Percentiles rank a stretch among this genome's conserved stretches.
Evolutionary conservation across 2,888 invertebrate genomes (phyloP).

Genomic region (Alviniconcha strummeri): DNA sequence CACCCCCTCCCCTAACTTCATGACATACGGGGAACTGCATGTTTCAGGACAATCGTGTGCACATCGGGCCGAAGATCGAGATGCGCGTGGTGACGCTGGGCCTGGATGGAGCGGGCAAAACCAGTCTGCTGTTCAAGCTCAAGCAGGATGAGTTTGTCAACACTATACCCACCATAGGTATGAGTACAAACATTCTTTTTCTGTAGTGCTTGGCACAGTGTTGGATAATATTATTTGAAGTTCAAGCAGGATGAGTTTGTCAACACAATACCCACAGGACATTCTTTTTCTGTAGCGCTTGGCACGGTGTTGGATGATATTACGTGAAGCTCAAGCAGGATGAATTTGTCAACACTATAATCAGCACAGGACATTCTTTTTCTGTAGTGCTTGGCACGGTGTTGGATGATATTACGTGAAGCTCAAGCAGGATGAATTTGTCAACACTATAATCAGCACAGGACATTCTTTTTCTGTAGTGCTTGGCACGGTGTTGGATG

Average conservation of each 20-base stretch:
- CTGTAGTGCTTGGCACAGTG: too few relatives aligned
- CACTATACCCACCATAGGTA: slow-evolving; percentile 78
- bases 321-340: slow-evolving; percentile 77
- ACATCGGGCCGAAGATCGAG: slow-evolving; percentile 79
- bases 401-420: slow-evolving; percentile 63
- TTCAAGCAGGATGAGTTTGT: slow-evolving; percentile 78
- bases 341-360: slow-evolving; percentile 77
- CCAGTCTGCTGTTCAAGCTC: slow-evolving; percentile 78
- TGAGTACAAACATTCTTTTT: slow-evolving; percentile 17
- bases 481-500: too few relatives aligned
- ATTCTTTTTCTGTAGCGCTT: not conserved
- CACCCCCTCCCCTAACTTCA: not conserved
- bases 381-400: too few relatives aligned
- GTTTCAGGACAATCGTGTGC: slow-evolving; percentile 77
- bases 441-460: slow-evolving; percentile 78
- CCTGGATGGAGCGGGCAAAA: slow-evolving; percentile 78
- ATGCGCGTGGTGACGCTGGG: slow-evolving; percentile 79
- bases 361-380: not conserved
- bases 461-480: slow-evolving; percentile 58
- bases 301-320: too few relatives aligned
- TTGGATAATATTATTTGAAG: slow-evolving; percentile 69
- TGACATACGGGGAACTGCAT: not conserved
- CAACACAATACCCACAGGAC: slow-evolving; percentile 74
- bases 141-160: slow-evolving; percentile 78
- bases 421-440: slow-evolving; percentile 77